Base-by-base conservation (phyloP, 2,888 invertebrate species). In the Caenorhabditis becei region DNA sequence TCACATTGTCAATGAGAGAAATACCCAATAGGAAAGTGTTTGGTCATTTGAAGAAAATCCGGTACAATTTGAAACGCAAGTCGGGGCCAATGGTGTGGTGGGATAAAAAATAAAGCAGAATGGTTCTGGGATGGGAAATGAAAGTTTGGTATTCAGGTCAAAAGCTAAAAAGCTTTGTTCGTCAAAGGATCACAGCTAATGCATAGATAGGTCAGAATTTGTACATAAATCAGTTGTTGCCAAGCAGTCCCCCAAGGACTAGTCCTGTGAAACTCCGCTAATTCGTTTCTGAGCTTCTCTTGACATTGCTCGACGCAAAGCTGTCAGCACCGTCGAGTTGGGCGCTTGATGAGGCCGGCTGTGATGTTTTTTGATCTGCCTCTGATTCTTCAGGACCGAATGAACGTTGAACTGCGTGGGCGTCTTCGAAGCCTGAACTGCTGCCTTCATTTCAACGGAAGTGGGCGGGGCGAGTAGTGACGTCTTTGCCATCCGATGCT, bases 401-500 rank as follows among this genome's bases (percentile, higher is more conserved):
- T 59, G 47, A 24, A 78, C 75, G 24, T 62, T 62, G 47, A 80
- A 81, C 24, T 83, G 82, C 1, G 83, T 81, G 10, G 77, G 77
- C n/a, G 85, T 87, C 69, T 87, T 87, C 14, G 82, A 70, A 24
- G 72, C 65, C 23, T 82, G 69, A 23, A 87, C 84, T 5, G 84
- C 86, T 4, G 83, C 85, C 77, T 85, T 84, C 83, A 87, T 79
- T 67, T 87, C 85, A 11, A 72, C 44, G 0, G 86, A 85, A 24
- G 86, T 84, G 54, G 86, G 86, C 47, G 85, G 79, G n/a, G 81
- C 84, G 23, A 85, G 75, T 0, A 87, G 84, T 7, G 86, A 87
- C 3, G 86, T 87, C 54, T 87, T 87, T 11, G 86, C 79, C 58
- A 83, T 74, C 11, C 85, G 58, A 18, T 49, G 51, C 65, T 65